Evolutionary conservation across 2,888 invertebrate genomes (phyloP).

Genomic region (Tigriopus californicus): DNA sequence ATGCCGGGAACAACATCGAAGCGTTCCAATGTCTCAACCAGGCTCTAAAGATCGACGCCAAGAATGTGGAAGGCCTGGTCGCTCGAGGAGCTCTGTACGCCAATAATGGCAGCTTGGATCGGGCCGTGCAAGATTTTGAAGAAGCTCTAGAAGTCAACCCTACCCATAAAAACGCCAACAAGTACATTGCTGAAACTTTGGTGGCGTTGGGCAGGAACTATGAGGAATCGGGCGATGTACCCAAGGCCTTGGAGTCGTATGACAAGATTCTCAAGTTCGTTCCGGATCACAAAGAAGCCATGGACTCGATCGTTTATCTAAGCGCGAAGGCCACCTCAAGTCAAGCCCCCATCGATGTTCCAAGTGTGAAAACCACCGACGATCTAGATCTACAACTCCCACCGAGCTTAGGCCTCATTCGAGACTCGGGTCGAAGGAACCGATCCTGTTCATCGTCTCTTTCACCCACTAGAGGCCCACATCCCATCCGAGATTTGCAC

Average conservation of each 20-base stretch:
- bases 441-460: no score
- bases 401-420: no score
- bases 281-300: conserved; percentile 67
- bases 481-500: no score
- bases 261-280: conserved; percentile 62
- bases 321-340: no score
- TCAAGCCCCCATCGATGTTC: no score
- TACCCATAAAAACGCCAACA: conserved; percentile 75
- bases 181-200: conserved; percentile 55
- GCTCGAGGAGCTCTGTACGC: conserved; percentile 54
- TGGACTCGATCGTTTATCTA: neutral
- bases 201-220: conserved; percentile 25
- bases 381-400: no score
- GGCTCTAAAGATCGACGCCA: conserved; percentile 73
- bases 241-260: conserved; percentile 65
- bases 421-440: no score
- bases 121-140: conserved; percentile 86
- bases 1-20: conserved; percentile 75
- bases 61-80: conserved; percentile 77
- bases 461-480: no score
- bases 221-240: conserved; percentile 65
- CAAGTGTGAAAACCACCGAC: no score
- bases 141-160: conserved; percentile 70
- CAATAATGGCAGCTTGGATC: conserved; percentile 77
- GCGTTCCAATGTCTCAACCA: conserved; percentile 86